These are phyloP conservation scores for Shargacucullia verbasci DNA, from an alignment of 2,888 invertebrate genomes.

Conservation along the genomic window DNA sequence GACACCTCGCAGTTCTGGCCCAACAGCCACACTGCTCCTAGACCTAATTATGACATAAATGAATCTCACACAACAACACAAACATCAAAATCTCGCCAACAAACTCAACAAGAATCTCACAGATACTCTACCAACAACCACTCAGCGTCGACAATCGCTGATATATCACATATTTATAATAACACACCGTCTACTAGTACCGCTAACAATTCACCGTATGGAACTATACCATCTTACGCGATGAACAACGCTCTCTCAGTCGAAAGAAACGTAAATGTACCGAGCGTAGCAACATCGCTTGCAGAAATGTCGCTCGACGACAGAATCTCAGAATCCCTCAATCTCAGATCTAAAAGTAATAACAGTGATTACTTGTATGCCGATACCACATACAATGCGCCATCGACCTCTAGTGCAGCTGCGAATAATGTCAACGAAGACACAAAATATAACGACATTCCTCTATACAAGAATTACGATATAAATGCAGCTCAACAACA, in stretches of 20 bases:
- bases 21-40: constrained; percentile 55
- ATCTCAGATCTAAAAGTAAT: constrained; percentile 81
- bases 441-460: constrained; percentile 72
- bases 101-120: constrained; percentile 71
- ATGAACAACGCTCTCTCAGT: constrained; percentile 68
- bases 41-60: constrained; percentile 62
- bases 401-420: constrained; percentile 61
- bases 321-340: constrained; percentile 84
- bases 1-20: constrained; percentile 79
- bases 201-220: constrained; percentile 64
- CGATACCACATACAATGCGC: constrained; percentile 63
- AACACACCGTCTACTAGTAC: constrained; percentile 64
- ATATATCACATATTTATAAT: constrained; percentile 65
- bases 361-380: constrained; percentile 77
- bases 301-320: constrained; percentile 83
- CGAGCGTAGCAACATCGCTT: constrained; percentile 63
- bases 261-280: constrained; percentile 60
- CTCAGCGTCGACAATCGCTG: constrained; percentile 54
- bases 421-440: constrained; percentile 53
- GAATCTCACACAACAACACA: constrained; percentile 53
- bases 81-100: no score
- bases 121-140: constrained; percentile 56
- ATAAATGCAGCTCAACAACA: constrained; percentile 75
- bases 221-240: constrained; percentile 62
- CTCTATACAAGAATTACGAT: constrained; percentile 78